phyloP scores from a whole-genome alignment of 2,888 invertebrate genomes.

The Bombylius major region DNA sequence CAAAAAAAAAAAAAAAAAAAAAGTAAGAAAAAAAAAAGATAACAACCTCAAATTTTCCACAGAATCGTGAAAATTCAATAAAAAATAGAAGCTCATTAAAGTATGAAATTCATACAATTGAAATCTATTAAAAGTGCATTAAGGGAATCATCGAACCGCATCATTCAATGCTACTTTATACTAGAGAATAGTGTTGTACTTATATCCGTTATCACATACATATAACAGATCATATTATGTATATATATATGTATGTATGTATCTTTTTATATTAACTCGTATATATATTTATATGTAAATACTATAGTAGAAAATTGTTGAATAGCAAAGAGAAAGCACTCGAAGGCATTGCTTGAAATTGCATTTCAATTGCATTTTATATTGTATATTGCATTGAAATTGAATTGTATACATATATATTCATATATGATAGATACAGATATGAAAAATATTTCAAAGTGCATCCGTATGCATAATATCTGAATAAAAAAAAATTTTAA shows the following conservation, averaged over 20 bases:
- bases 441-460: too few species aligned
- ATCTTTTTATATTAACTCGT: too few species aligned
- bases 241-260: too few species aligned
- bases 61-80: neutral
- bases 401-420: neutral
- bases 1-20: too few species aligned
- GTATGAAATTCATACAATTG: conserved; percentile 9
- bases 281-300: too few species aligned
- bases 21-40: too few species aligned
- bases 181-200: neutral
- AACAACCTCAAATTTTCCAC: neutral
- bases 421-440: neutral
- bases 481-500: too few species aligned
- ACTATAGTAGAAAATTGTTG: neutral
- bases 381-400: neutral
- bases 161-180: neutral
- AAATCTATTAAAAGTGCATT: conserved; percentile 11
- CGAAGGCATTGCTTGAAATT: neutral
- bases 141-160: conserved; percentile 1
- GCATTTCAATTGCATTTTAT: too few species aligned
- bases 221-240: too few species aligned
- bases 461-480: too few species aligned
- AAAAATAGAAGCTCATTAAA: conserved; percentile 9
- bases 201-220: too few species aligned
- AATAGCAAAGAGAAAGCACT: neutral